Evolutionary conservation across 2,888 invertebrate species (phyloP), one percentile per base, ranked within the genome.

Genomic region (Trichacis sp.): DNA sequence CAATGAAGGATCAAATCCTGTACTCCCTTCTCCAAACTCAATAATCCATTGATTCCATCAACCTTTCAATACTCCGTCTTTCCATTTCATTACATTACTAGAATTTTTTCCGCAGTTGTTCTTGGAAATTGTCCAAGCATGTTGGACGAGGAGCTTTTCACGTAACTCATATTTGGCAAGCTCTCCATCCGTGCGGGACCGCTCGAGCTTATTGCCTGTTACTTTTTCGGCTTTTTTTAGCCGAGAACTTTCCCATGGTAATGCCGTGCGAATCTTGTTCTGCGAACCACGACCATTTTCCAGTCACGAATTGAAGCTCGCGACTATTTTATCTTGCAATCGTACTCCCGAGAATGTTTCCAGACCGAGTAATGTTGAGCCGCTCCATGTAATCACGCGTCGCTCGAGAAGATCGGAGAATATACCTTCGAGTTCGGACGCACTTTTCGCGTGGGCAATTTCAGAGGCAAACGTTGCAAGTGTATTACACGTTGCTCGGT

Each of bases 161-260:
- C 66, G 63, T 54, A 67, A 69, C 65, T 70, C 71, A 71, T 73
- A 75, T 76, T 76, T 76, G 75, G 74, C 76, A 74, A 72, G 68
- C 73, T 57, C 45, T 56, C 30, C 57, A 49, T 60, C 51, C 17
- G 33, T 33, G 45, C 58, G 36, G 36, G 19, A 52, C 33, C 50
- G 50, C 50, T 19, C 47, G 45, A 33, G 24, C 77, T 76, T 77
- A 78, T 76, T 77, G 77, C 73, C 75, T 73, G 70, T 77, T 77
- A 73, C 72, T 74, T 52, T 61, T 63, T 53, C 20, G 12, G 45
- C 30, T 48, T 57, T 54, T 56, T 30, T 36, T 2, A 40, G 19
- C 15, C 43, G 55, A 55, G 57, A 64, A 64, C 55, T 54, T 58
- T 59, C 64, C 59, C 55, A 59, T 59, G 59, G 55, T 58, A 59